Base-by-base conservation (phyloP, 1,140 invertebrate genomes). In the Anastrepha obliqua region DNA sequence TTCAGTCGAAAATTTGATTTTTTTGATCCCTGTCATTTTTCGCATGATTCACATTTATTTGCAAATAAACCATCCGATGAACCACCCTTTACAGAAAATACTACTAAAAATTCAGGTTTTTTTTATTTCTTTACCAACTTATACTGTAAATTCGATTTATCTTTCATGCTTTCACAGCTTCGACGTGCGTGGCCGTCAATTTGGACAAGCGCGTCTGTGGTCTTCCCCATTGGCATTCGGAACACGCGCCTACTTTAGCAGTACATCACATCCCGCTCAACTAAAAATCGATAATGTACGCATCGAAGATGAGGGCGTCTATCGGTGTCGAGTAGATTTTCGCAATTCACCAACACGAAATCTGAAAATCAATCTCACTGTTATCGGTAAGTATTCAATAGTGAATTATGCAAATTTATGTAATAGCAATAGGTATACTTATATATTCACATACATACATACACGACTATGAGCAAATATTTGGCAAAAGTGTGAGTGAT, bases 281-380 rank as follows among this genome's bases (percentile, higher is more conserved):
- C 94, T 98, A 85, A 94, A 96, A 87, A 95, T 98, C 51, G 96
- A 97, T 90, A 95, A 96, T 90, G 95, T 98, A 17, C 94, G 95
- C 58, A 94, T 96, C 59, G 94, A 94, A 97, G 97, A 98, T 89
- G 96, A 97, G 90, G 97, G 97, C 2, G 92, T 97, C 13, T 98
- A 97, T 92, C 95, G 96, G 89, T 98, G 97, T 91, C 94, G 97
- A 87, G 96, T 98, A 29, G 97, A 98, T 93, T 98, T 97, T 90
- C 94, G 96, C 64, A 96, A 97, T 91, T 97, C 97, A 0, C 97
- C 97, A 1, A 98, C 97, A 1, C 95, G 96, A 89, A 98, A 98
- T 93, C 97, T 96, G 90, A 95, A 95, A 90, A 96, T 98, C 89
- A 98, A 98, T 93, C 94, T 98, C 67, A 97, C 97, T 87, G 95